Percentiles rank a stretch among this genome's conserved stretches.
phyloP scores from a whole-genome alignment of 1,140 invertebrate species.

The Drosophila yakuba region DNA sequence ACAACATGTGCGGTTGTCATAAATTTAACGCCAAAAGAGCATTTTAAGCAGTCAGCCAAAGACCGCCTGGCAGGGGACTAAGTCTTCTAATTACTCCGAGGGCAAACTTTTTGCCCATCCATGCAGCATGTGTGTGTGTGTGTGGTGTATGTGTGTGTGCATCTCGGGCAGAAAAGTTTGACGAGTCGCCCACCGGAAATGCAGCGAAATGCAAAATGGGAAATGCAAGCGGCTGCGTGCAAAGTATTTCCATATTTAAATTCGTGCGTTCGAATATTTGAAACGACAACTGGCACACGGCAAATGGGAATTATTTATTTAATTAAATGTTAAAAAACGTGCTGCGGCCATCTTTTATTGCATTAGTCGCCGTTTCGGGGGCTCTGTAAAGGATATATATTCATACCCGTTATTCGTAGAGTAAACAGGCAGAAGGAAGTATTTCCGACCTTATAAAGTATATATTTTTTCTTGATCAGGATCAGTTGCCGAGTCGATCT shows the following conservation, averaged over 20 bases:
- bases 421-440: too few relatives aligned
- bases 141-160: background rate
- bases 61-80: slow-evolving; percentile 42
- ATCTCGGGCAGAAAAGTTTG: slow-evolving; percentile 32
- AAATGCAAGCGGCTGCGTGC: slow-evolving; percentile 38
- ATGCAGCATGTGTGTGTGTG: slow-evolving; percentile 13
- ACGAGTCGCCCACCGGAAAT: slow-evolving; percentile 20
- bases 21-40: slow-evolving; percentile 77
- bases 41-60: slow-evolving; percentile 66
- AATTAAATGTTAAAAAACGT: slow-evolving; percentile 77
- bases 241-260: slow-evolving; percentile 54
- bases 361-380: slow-evolving; percentile 37
- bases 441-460: too few relatives aligned
- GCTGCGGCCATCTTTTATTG: slow-evolving; percentile 35
- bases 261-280: slow-evolving; percentile 40
- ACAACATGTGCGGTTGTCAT: slow-evolving; percentile 79
- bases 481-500: too few relatives aligned
- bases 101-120: slow-evolving; percentile 52
- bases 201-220: background rate
- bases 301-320: slow-evolving; percentile 71
- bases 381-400: slow-evolving; percentile 14
- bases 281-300: slow-evolving; percentile 33
- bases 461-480: too few relatives aligned
- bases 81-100: slow-evolving; percentile 75
- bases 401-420: too few relatives aligned